Evolutionary conservation across 2,888 invertebrate genomes (phyloP).

Genomic region (Noctua janthina): DNA sequence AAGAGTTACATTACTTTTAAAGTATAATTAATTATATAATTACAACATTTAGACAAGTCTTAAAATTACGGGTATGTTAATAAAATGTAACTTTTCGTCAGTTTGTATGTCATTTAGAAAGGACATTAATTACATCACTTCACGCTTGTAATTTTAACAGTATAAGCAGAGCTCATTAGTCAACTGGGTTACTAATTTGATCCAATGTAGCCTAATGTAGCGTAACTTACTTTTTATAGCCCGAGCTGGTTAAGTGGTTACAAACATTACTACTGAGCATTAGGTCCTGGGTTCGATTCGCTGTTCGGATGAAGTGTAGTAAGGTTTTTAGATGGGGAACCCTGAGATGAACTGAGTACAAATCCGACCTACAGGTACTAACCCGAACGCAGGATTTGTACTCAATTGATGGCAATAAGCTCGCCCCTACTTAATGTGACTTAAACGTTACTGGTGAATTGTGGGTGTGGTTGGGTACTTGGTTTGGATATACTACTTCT

Average conservation of each 20-base stretch:
- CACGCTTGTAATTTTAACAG: slow-evolving; percentile 2
- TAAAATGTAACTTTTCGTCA: slow-evolving; percentile 19
- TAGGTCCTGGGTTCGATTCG: background rate
- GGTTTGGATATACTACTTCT: background rate
- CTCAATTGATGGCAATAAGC: background rate
- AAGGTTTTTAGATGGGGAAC: background rate
- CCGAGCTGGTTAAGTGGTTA: background rate
- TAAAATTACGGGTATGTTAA: slow-evolving; percentile 49
- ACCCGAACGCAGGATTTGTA: too few relatives aligned
- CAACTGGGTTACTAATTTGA: too few relatives aligned
- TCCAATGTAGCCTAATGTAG: background rate
- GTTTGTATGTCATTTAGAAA: slow-evolving; percentile 56
- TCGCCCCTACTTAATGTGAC: background rate
- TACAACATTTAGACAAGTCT: slow-evolving; percentile 42
- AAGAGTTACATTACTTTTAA: slow-evolving; percentile 50
- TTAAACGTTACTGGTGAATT: background rate
- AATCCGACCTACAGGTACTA: too few relatives aligned
- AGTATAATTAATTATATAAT: slow-evolving; percentile 60
- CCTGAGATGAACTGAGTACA: too few relatives aligned
- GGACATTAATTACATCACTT: slow-evolving; percentile 40
- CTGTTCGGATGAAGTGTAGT: background rate
- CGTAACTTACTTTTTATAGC: background rate
- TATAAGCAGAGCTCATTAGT: background rate
- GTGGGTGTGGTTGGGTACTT: background rate
- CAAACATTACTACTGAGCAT: background rate